Evolutionary conservation across 2,888 invertebrate species (phyloP), one percentile per base, ranked within the genome.

Genomic region (Diaprepes abbreviatus): DNA sequence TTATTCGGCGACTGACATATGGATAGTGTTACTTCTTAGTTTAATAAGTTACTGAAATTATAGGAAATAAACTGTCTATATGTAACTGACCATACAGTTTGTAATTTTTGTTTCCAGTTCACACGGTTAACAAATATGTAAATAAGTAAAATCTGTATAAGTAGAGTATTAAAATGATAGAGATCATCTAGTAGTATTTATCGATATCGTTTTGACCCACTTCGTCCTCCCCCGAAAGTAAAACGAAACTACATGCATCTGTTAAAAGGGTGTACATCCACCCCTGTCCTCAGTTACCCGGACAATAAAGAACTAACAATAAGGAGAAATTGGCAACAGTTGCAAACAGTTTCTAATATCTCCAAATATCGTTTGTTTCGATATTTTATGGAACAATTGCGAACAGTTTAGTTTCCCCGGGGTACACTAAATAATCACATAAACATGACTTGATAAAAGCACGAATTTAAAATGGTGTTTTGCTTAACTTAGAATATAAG

Each of bases 261-360:
- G 62, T 50, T 38, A n/a, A 14, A 52, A 62, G 36, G 36, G 50
- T 52, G 3, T 28, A 19, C 50, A 62, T 24, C 24, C 62, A 62
- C 50, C 38, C 52, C 62, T 50, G 62, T 62, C 28, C 36, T 10
- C 24, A 52, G 36, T 50, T 36, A 36, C 35, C 62, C 52, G 16
- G 43, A 59, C 62, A 62, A 50, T 52, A 62, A 62, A 62, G 62
- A 62, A 52, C 63, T 14, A 64, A 66, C 69, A 69, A 69, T 64
- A 64, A 64, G 64, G 50, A 69, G 64, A 59, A 69, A 64, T 69
- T 59, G 69, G 69, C 64, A 69, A 69, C 69, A 69, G 69, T 64
- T 69, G 69, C 69, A 43, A 48, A 36, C 64, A 58, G 59, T 59
- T 69, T 69, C 69, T 69, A 64, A 69, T 69, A 69, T 64, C 64